A percentile compares a stretch with the other conserved stretches of the same genome.
phyloP scores from a whole-genome alignment of 2,888 invertebrate genomes.

The Himalopsyche kuldschensis region DNA sequence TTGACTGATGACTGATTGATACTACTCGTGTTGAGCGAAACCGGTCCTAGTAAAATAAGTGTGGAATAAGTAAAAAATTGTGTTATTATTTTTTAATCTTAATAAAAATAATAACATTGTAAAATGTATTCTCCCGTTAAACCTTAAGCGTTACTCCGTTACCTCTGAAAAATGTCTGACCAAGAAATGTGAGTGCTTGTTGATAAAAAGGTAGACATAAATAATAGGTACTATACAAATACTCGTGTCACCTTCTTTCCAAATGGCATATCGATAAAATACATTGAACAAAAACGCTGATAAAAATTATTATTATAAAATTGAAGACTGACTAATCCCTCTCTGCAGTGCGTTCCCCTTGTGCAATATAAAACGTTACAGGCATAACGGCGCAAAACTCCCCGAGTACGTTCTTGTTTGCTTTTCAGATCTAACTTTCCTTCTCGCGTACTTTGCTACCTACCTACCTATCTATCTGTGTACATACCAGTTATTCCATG shows the following conservation, averaged over 20 bases:
- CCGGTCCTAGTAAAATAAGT: no score
- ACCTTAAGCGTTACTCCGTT: no score
- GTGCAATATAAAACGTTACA: background rate
- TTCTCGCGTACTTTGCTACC: background rate
- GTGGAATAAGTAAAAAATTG: no score
- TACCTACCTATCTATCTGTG: background rate
- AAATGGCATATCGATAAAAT: background rate
- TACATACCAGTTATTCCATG: background rate
- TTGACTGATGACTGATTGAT: no score
- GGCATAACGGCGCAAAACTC: background rate
- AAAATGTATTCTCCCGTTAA: no score
- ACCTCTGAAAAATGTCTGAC: no score
- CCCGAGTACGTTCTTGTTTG: conserved; percentile 12
- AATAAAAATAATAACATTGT: no score
- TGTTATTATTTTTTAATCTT: no score
- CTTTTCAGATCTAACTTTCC: conserved; percentile 21
- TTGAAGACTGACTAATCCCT: background rate
- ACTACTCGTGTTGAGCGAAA: no score
- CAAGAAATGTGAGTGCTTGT: no score
- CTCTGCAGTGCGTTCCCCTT: background rate
- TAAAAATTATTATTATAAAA: background rate
- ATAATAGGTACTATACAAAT: no score
- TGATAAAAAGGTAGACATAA: no score
- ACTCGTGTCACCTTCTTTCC: background rate
- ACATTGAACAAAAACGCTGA: background rate